A percentile compares a stretch with the other conserved stretches of the same genome.
Evolutionary conservation across 2,888 invertebrate genomes (phyloP).

Genomic region (Heliconius ismenius): DNA sequence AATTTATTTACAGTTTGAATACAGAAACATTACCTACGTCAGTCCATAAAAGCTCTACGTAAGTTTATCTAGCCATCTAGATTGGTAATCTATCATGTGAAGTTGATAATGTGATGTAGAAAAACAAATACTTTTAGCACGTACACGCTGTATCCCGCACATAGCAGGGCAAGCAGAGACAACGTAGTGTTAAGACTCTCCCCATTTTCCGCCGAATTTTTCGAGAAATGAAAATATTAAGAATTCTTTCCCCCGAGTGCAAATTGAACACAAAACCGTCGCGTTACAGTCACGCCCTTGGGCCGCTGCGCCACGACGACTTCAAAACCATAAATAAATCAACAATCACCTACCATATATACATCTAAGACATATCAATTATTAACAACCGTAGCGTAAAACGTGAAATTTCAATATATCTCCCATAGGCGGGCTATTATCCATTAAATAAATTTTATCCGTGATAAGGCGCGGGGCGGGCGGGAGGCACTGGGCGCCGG

Average conservation of each 20-base stretch:
- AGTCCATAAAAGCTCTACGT: conserved; percentile 14
- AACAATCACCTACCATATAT: neutral
- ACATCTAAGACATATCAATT: conserved; percentile 33
- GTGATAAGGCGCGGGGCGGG: conserved; percentile 76
- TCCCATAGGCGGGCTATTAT: conserved; percentile 71
- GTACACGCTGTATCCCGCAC: too few species aligned
- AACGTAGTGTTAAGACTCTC: too few species aligned
- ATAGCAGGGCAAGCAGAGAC: too few species aligned
- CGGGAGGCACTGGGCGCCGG: conserved; percentile 70
- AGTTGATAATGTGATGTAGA: neutral
- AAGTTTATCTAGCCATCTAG: conserved; percentile 10
- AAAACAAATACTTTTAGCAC: conserved; percentile 1
- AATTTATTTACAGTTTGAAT: neutral
- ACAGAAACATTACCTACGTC: neutral
- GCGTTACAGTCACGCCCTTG: too few species aligned
- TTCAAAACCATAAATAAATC: too few species aligned
- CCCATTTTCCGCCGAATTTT: too few species aligned
- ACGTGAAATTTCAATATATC: conserved; percentile 68
- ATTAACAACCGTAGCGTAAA: conserved; percentile 55
- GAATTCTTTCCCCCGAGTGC: too few species aligned
- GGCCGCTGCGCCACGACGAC: too few species aligned
- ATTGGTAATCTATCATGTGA: conserved; percentile 9
- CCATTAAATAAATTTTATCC: conserved; percentile 80
- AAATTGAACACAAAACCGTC: too few species aligned
- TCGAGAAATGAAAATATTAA: too few species aligned